Evolutionary conservation across 1,140 invertebrate genomes (phyloP).

Genomic region (Tetramorium parvispinum): DNA sequence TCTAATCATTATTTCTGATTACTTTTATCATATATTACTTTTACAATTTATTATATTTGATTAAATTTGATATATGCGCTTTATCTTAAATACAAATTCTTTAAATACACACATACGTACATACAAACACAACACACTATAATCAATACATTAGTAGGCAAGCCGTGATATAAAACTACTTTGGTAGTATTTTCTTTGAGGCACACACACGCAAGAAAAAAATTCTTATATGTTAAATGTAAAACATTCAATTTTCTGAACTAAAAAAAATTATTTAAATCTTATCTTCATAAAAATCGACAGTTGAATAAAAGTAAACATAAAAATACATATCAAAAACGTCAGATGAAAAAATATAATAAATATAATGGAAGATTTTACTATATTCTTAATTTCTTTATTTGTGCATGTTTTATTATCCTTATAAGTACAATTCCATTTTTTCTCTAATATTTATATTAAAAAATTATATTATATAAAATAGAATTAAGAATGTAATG

Average conservation of each 20-base stretch:
- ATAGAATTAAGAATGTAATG: background rate
- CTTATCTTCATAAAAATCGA: slow-evolving; percentile 19
- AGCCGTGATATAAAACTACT: background rate
- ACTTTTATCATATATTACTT: background rate
- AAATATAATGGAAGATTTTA: background rate
- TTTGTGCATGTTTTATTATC: background rate
- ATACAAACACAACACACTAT: slow-evolving; percentile 16
- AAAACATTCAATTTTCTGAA: slow-evolving; percentile 9
- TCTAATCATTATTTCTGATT: background rate
- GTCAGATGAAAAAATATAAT: background rate
- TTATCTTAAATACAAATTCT: slow-evolving; percentile 8
- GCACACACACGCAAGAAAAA: slow-evolving; percentile 63
- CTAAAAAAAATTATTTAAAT: slow-evolving; percentile 11
- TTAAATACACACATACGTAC: background rate
- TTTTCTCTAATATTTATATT: background rate
- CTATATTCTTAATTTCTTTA: background rate
- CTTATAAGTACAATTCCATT: background rate
- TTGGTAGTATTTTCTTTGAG: slow-evolving; percentile 64
- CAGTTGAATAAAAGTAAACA: background rate
- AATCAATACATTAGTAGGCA: slow-evolving; percentile 7
- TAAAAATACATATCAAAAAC: background rate
- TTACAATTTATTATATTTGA: background rate
- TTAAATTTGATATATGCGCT: slow-evolving; percentile 10
- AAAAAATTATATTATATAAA: slow-evolving; percentile 5
- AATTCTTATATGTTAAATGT: background rate